Evolutionary conservation across 2,797 vertebrate genomes (phyloP).

Genomic region (Ciconia nigra): DNA sequence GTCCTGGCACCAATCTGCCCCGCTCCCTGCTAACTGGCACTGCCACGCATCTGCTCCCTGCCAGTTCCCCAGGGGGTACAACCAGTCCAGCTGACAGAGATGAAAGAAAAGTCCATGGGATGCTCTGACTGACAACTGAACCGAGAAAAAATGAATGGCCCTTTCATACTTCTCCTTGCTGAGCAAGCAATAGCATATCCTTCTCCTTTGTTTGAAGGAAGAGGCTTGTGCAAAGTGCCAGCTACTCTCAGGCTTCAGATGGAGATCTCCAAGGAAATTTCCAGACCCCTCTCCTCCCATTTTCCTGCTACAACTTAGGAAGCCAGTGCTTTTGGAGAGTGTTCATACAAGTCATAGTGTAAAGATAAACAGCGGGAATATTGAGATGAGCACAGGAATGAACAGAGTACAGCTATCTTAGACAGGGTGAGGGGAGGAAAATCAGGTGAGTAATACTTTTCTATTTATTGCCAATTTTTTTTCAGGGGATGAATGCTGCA

Average conservation of each 20-base stretch:
- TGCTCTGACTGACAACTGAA: not conserved
- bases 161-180: not conserved
- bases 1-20: accelerated
- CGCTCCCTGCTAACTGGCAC: not conserved
- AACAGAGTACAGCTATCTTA: not conserved
- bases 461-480: not conserved
- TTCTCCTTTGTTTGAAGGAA: not conserved
- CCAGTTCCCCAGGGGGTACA: not conserved
- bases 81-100: not conserved
- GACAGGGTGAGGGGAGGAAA: not conserved
- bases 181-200: not conserved
- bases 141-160: not conserved
- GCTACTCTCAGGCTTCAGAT: not conserved
- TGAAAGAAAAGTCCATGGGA: not conserved
- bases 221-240: not conserved
- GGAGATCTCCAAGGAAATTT: not conserved
- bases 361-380: not conserved
- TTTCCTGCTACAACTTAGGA: not conserved
- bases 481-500: not conserved
- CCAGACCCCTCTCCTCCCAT: not conserved
- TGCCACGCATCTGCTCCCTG: not conserved
- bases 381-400: accelerated
- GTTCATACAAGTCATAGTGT: not conserved
- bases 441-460: not conserved
- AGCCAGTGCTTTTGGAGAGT: not conserved